phyloP scores from a whole-genome alignment of 2,113 vertebrate genomes.

The Spermophilus dauricus region DNA sequence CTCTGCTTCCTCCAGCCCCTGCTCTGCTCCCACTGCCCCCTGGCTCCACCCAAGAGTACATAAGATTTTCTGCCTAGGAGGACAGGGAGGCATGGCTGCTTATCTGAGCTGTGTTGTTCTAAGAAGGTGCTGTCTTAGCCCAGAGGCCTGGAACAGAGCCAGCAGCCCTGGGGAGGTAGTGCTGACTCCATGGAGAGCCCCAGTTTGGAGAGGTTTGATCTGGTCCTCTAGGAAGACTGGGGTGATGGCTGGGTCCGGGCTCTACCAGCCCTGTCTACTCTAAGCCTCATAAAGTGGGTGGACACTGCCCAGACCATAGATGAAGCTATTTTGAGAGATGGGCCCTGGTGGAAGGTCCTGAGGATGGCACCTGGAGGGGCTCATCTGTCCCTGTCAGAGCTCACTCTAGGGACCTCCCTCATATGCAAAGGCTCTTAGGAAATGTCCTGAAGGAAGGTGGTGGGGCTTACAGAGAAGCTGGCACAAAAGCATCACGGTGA shows the following conservation, averaged over 20 bases:
- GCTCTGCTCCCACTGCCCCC: fast-evolving
- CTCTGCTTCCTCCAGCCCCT: fast-evolving
- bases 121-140: not conserved
- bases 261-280: not conserved
- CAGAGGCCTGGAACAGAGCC: not conserved
- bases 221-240: not conserved
- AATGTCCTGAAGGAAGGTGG: not conserved
- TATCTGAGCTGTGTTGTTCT: not conserved
- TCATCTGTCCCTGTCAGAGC: not conserved
- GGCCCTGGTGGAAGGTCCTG: not conserved
- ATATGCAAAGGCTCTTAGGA: not conserved
- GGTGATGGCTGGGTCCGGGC: not conserved
- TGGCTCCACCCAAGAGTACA: not conserved
- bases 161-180: too few relatives aligned
- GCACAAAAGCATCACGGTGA: not conserved
- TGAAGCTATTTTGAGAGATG: not conserved
- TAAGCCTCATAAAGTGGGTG: not conserved
- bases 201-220: not conserved
- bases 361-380: not conserved
- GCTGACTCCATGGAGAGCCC: not conserved
- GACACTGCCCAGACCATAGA: not conserved
- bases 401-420: not conserved
- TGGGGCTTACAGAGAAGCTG: not conserved
- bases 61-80: not conserved
- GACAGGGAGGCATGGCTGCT: not conserved